Conservation (phyloP, 2,113 vertebrate species). For the Crotalus helleri region DNA sequence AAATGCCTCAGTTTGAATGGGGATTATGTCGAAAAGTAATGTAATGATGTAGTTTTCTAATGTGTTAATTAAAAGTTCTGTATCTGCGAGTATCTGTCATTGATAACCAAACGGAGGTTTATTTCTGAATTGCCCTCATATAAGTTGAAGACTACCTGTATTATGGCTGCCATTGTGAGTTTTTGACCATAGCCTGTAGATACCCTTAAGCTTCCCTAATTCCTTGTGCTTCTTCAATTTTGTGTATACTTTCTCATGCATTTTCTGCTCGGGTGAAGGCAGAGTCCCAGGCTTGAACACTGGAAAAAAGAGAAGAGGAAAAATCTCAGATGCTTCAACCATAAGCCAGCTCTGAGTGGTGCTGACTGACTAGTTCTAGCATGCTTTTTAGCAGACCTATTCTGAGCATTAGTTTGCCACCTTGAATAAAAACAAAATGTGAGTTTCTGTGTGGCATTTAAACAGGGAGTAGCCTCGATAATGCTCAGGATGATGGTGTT, state of each 20-base stretch:
- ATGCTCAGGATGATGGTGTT: neutral
- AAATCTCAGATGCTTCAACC: neutral
- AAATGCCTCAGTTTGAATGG: too few relatives aligned
- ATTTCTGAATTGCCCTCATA: too few relatives aligned
- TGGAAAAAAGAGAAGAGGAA: neutral
- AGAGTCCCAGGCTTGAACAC: neutral
- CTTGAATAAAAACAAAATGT: neutral
- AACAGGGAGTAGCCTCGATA: neutral
- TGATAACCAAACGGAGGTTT: too few relatives aligned
- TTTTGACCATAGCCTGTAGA: neutral
- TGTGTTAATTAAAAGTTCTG: too few relatives aligned
- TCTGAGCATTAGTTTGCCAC: neutral
- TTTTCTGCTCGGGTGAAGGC: constrained; percentile 22
- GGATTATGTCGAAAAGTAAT: too few relatives aligned
- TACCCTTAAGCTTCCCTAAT: neutral
- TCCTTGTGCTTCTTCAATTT: neutral
- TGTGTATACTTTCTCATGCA: neutral
- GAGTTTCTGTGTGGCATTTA: neutral
- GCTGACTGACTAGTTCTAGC: neutral
- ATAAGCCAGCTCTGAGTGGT: neutral
- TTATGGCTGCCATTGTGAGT: neutral
- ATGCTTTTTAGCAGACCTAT: neutral
- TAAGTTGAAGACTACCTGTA: neutral
- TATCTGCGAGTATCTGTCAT: too few relatives aligned
- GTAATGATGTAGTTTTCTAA: too few relatives aligned